Conservation (phyloP, 2,888 invertebrate species). For the Cyrtodaria siliqua region DNA sequence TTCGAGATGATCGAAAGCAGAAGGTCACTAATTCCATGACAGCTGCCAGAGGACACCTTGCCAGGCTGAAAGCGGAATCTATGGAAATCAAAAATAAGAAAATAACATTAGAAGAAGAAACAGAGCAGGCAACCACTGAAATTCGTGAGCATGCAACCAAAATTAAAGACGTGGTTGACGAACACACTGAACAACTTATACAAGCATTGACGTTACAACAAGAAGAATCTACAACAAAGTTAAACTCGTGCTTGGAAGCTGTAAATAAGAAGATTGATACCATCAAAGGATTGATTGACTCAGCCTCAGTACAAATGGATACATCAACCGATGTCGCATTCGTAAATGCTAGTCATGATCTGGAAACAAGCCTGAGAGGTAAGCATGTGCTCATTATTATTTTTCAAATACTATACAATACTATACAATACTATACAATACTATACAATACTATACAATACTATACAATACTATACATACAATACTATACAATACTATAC, state of each 20-base stretch:
- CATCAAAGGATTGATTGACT: slow-evolving; percentile 48
- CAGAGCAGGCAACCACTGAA: slow-evolving; percentile 38
- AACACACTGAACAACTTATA: slow-evolving; percentile 42
- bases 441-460: no score
- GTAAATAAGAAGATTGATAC: slow-evolving; percentile 47
- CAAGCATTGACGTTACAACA: slow-evolving; percentile 46
- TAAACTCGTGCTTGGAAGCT: slow-evolving; percentile 48
- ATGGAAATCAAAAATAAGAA: slow-evolving; percentile 53
- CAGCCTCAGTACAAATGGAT: slow-evolving; percentile 55
- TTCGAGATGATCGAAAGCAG: slow-evolving; percentile 47
- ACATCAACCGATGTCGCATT: slow-evolving; percentile 55
- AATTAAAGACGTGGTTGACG: slow-evolving; percentile 57
- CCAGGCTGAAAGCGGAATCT: slow-evolving; percentile 54
- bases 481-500: no score
- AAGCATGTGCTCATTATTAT: no score
- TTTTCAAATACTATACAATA: no score
- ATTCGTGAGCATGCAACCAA: slow-evolving; percentile 49
- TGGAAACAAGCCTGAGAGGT: slow-evolving; percentile 54
- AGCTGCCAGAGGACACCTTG: slow-evolving; percentile 55
- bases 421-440: no score
- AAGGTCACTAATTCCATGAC: slow-evolving; percentile 45
- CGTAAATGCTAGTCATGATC: slow-evolving; percentile 38
- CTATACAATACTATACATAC: no score
- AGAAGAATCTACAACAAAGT: slow-evolving; percentile 49
- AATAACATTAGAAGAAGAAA: slow-evolving; percentile 49